These are phyloP conservation scores for Tupaia chinensis DNA, from an alignment of 2,113 vertebrate species.

Conservation along the genomic window DNA sequence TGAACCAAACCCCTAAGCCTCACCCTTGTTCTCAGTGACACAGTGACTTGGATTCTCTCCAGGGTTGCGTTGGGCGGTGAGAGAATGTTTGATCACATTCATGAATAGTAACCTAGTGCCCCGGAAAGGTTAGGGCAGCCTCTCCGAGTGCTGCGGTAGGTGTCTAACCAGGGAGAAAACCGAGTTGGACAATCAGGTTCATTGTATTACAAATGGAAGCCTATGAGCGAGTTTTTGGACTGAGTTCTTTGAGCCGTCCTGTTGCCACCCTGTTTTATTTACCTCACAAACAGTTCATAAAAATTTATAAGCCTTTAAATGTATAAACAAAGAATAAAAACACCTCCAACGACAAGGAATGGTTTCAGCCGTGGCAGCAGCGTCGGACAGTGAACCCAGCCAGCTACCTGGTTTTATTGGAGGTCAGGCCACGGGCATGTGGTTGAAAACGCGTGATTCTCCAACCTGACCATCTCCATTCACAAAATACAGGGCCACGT, in stretches of 20 bases:
- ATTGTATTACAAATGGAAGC: background rate
- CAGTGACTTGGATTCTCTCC: background rate
- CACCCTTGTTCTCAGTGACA: background rate
- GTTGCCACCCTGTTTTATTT: constrained; percentile 45
- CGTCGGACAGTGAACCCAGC: background rate
- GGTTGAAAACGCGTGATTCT: background rate
- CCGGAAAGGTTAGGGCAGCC: background rate
- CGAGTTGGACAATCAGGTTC: background rate
- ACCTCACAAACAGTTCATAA: constrained; percentile 64
- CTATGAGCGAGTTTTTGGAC: background rate
- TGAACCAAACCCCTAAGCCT: background rate
- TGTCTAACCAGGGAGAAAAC: background rate
- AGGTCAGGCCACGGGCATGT: constrained; percentile 40
- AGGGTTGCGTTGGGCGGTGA: background rate
- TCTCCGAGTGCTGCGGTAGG: background rate
- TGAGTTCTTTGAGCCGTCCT: background rate
- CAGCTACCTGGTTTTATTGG: constrained; percentile 19
- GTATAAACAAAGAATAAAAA: constrained; percentile 65
- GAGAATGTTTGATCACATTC: background rate
- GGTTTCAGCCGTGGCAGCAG: background rate
- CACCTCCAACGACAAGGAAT: background rate
- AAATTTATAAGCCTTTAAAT: constrained; percentile 73
- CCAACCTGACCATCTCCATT: background rate
- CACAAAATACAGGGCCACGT: background rate
- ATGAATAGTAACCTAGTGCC: background rate